Evolutionary conservation across 2,888 invertebrate genomes (phyloP).

Genomic region (Ctena decussata): DNA sequence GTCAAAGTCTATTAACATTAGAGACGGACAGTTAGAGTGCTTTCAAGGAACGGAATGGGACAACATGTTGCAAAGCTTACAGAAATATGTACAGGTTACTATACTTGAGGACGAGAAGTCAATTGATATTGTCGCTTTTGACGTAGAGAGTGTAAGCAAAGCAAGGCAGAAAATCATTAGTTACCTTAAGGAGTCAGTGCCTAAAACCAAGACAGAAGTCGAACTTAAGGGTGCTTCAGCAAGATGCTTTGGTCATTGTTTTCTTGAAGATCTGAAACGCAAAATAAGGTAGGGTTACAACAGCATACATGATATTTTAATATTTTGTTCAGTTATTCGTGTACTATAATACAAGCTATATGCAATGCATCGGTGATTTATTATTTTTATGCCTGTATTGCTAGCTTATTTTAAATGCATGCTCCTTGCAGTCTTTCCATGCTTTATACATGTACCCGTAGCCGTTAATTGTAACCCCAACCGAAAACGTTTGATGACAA

Average conservation of each 20-base stretch:
- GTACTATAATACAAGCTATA: no score
- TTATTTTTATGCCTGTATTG: no score
- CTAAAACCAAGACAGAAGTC: not conserved
- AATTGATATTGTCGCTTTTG: not conserved
- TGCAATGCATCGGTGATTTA: no score
- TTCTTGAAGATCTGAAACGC: not conserved
- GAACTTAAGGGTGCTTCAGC: not conserved
- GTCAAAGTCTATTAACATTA: not conserved
- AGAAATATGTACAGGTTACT: not conserved
- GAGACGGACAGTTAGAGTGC: not conserved
- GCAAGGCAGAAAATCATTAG: not conserved
- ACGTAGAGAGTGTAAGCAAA: not conserved
- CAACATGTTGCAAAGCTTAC: not conserved
- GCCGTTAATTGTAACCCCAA: no score
- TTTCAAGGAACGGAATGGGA: not conserved
- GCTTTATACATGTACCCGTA: no score
- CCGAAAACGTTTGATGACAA: no score
- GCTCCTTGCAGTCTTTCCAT: no score
- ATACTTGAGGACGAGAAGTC: not conserved
- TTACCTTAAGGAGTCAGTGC: not conserved
- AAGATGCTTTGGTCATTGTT: not conserved
- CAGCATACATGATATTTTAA: no score
- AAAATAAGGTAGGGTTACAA: not conserved
- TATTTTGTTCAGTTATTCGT: no score
- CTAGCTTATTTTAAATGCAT: no score